Evolutionary conservation across 2,113 vertebrate genomes (phyloP).

Genomic region (Pteropus alecto): DNA sequence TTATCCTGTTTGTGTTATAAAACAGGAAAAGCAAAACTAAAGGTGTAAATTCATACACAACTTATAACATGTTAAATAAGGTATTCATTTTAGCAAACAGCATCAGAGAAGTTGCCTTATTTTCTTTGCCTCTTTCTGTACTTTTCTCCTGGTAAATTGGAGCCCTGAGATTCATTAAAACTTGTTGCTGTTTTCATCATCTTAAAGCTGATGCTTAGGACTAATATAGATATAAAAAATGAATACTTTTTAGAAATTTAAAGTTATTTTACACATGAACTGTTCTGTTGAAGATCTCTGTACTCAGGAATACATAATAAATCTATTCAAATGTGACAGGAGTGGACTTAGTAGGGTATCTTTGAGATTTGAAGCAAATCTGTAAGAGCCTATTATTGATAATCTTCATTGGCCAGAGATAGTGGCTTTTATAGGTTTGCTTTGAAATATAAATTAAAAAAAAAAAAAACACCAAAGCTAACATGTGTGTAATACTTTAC

Average conservation of each 20-base stretch:
- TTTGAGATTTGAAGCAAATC: neutral
- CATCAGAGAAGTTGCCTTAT: neutral
- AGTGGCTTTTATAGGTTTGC: neutral
- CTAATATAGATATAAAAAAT: neutral
- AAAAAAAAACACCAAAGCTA: neutral
- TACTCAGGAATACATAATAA: neutral
- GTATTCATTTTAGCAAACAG: slow-evolving; percentile 23
- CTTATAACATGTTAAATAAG: slow-evolving; percentile 33
- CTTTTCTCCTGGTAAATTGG: neutral
- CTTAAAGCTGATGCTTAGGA: neutral
- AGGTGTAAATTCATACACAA: slow-evolving; percentile 26
- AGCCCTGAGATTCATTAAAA: neutral
- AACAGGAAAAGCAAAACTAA: slow-evolving; percentile 51
- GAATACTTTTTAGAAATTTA: neutral
- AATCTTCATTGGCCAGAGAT: neutral
- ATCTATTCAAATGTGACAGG: neutral
- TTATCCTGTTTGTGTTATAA: slow-evolving; percentile 64
- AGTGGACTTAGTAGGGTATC: neutral
- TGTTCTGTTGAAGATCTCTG: neutral
- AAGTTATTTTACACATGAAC: neutral
- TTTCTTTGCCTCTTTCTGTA: neutral
- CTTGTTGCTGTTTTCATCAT: neutral
- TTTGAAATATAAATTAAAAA: neutral
- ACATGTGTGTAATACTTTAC: neutral
- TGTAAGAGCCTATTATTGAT: neutral